These are phyloP conservation scores for Helicoverpa armigera DNA, from an alignment of 1,140 invertebrate species.

Conservation along the genomic window DNA sequence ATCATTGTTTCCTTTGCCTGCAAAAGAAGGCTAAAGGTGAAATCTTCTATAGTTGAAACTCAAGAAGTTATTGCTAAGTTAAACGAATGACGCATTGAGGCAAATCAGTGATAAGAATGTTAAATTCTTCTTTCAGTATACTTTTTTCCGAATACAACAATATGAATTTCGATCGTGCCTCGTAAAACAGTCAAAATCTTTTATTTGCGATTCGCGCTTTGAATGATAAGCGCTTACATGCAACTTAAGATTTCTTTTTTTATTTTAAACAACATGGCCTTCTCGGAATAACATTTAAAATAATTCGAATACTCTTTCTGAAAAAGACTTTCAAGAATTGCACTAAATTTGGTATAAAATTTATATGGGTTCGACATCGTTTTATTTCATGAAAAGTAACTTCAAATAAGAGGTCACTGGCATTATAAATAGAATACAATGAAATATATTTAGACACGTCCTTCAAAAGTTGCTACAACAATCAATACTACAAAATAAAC, in stretches of 20 bases:
- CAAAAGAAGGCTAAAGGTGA: conserved; percentile 17
- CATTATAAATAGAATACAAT: neutral
- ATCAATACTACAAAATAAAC: no score
- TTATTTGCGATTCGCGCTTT: conserved; percentile 2
- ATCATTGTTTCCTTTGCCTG: neutral
- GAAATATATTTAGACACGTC: neutral
- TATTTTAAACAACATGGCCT: neutral
- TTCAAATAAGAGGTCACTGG: neutral
- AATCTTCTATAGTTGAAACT: neutral
- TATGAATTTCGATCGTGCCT: neutral
- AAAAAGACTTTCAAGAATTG: neutral
- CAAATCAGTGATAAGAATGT: neutral
- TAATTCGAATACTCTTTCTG: neutral
- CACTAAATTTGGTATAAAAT: no score
- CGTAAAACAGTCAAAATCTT: neutral
- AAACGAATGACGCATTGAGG: neutral
- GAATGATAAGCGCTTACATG: neutral
- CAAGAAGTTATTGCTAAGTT: neutral
- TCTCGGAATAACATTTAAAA: neutral
- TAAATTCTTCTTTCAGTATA: no score
- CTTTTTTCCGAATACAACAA: no score
- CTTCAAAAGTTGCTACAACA: neutral
- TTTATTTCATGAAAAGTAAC: neutral
- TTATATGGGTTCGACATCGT: neutral
- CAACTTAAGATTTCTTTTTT: neutral